A percentile compares a stretch with the other conserved stretches of the same genome.
These are phyloP conservation scores for Diadumene lineata DNA, from an alignment of 92 coral and sea anemone species.

Conservation along the genomic window DNA sequence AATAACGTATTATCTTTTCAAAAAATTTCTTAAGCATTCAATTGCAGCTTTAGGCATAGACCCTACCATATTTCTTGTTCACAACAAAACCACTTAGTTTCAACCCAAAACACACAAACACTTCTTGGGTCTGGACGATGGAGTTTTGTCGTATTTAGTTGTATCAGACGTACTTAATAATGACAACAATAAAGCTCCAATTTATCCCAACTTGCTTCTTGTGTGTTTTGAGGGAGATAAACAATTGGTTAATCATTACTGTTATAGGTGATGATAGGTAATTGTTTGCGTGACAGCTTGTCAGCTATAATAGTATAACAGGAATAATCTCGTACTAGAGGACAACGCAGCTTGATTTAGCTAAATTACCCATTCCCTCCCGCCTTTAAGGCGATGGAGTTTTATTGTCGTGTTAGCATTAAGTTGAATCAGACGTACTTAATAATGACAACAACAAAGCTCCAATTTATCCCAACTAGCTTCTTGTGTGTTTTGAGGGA, in stretches of 20 bases:
- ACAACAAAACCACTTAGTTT: background rate
- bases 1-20: background rate
- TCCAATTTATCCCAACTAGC: background rate
- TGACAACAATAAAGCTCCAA: slow-evolving; percentile 1
- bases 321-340: slow-evolving; percentile 7
- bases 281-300: no score
- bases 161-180: background rate
- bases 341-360: no score
- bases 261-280: background rate
- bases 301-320: no score
- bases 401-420: background rate
- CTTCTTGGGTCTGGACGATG: background rate
- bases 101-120: background rate
- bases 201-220: background rate
- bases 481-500: background rate
- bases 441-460: background rate
- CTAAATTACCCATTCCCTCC: background rate
- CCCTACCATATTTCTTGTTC: background rate
- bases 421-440: background rate
- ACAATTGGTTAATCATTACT: slow-evolving; percentile 1
- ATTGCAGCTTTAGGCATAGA: background rate
- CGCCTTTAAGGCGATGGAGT: background rate
- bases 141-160: background rate
- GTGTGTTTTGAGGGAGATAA: background rate
- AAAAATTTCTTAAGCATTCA: background rate